These are phyloP conservation scores for Phaenicophaeus curvirostris DNA, from an alignment of 2,797 vertebrate species.

Conservation along the genomic window DNA sequence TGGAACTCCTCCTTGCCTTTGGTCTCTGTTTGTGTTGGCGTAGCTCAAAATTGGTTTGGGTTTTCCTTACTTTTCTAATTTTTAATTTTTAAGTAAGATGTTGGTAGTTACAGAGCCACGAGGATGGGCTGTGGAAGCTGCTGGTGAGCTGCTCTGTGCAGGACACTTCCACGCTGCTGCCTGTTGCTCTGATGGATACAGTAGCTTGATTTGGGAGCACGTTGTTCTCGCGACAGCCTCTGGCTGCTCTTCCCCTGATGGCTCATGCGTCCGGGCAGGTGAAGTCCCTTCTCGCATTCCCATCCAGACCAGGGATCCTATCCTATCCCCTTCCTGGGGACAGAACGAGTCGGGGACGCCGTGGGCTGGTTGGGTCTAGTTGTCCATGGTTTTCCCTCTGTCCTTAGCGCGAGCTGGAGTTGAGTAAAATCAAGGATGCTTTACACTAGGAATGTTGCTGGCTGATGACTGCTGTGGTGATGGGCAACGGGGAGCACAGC, in stretches of 20 bases:
- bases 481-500: not conserved
- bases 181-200: accelerated
- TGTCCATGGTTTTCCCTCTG: not conserved
- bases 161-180: accelerated
- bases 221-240: not conserved
- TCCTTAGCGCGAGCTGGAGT: not conserved
- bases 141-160: not conserved
- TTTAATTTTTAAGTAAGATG: not conserved
- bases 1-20: not conserved
- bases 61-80: not conserved
- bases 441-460: not conserved
- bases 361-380: not conserved
- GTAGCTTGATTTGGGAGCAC: not conserved
- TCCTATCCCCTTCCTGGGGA: not conserved
- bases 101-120: not conserved
- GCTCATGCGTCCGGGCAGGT: accelerated
- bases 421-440: not conserved
- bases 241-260: not conserved
- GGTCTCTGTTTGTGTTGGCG: not conserved
- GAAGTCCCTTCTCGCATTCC: not conserved
- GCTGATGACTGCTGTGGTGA: not conserved
- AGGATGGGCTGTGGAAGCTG: not conserved
- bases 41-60: accelerated
- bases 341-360: not conserved
- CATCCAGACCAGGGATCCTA: not conserved